Evolutionary conservation across 92 coral and sea anemone genomes (phyloP), one percentile per base, ranked within the genome.

Genomic region (Desmophyllum pertusum): DNA sequence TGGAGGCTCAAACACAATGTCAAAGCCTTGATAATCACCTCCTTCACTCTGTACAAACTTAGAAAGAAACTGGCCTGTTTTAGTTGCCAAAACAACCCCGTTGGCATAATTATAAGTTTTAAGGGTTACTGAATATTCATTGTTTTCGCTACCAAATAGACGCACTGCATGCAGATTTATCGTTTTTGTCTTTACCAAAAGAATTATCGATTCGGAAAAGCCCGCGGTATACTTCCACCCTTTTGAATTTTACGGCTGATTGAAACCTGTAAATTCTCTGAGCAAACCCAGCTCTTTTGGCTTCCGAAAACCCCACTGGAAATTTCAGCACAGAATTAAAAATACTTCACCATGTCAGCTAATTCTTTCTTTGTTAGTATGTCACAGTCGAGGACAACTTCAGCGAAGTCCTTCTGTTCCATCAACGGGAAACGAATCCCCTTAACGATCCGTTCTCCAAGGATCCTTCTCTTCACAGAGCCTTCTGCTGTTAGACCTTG

Each of bases 391-490:
- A 74, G 74, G 7, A 84, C 88, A 40, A 31, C 39, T 6, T 62
- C 62, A 8, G 68, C 81, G 51, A 89, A 85, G 41, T 89, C 84
- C 36, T 57, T 52, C 33, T 67, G 53, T 7, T 37, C 21, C 89
- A 89, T 89, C 10, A 76, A 37, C 2, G 75, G 86, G n/a, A n/a
- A n/a, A n/a, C n/a, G n/a, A n/a, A n/a, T n/a, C n/a, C n/a, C n/a
- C n/a, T n/a, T 78, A 84, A 85, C 64, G 17, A 69, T 51, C 10
- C 85, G 80, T 14, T 81, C 87, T 7, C 90, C 88, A 52, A 86
- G 63, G 21, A 85, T 70, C 14, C 21, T 17, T 85, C 93, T 83
- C 71, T 80, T 82, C 30, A 70, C 73, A 76, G 70, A 68, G 19
- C 87, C 71, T 41, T 87, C 83, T 68, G 48, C 61, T 4, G 33